Evolutionary conservation across 2,113 vertebrate species (phyloP).

Genomic region (Paralichthys olivaceus): DNA sequence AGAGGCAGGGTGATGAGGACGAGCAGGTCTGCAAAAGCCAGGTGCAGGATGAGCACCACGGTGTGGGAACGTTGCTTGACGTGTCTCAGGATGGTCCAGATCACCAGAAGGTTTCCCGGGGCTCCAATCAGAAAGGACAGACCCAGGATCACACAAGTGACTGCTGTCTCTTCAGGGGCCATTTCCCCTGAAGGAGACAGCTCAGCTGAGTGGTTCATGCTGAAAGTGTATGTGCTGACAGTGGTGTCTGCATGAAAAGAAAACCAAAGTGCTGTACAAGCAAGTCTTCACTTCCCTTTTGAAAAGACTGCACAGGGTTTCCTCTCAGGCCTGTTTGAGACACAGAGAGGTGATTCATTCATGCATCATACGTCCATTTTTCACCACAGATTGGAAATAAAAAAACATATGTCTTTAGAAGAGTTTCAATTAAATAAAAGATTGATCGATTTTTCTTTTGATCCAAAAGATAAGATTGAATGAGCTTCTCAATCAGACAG

Average conservation of each 20-base stretch:
- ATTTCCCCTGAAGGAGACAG: constrained; percentile 40
- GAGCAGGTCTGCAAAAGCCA: constrained; percentile 81
- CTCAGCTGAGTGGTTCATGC: constrained; percentile 62
- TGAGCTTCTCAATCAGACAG: background rate
- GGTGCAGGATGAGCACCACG: constrained; percentile 80
- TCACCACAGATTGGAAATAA: background rate
- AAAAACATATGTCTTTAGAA: background rate
- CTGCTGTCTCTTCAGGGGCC: constrained; percentile 58
- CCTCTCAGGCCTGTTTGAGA: constrained; percentile 53
- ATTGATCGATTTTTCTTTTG: background rate
- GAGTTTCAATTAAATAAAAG: background rate
- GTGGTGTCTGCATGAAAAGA: constrained; percentile 54
- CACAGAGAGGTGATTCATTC: constrained; percentile 46
- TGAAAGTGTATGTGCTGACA: constrained; percentile 64
- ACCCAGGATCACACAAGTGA: constrained; percentile 77
- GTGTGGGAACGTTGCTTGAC: constrained; percentile 82
- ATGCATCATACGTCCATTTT: constrained; percentile 19
- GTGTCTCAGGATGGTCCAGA: constrained; percentile 83
- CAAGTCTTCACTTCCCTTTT: constrained; percentile 77
- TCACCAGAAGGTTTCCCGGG: constrained; percentile 83
- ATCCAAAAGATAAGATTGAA: background rate
- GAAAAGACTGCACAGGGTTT: constrained; percentile 56
- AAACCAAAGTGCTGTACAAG: constrained; percentile 58
- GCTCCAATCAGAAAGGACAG: constrained; percentile 79
- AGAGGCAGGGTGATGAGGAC: constrained; percentile 84